Evolutionary conservation across 2,113 vertebrate genomes (phyloP), one percentile per base, ranked within the genome.

Genomic region (Phasianus colchicus): DNA sequence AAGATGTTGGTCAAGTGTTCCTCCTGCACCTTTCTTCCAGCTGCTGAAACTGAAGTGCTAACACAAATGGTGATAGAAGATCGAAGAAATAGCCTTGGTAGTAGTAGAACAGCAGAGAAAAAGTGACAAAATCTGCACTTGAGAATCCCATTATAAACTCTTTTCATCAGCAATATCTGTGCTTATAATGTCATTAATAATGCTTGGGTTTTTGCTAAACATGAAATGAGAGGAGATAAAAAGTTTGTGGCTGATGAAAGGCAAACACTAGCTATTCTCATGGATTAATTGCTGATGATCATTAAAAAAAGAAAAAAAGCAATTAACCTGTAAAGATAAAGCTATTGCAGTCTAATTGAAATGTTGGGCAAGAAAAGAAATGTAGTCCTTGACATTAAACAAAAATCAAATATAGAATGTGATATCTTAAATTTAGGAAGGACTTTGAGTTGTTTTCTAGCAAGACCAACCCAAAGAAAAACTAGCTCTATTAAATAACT

Each of bases 291-390:
- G 38, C 83, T 85, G 40, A 61, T 12, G 19, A 55, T 61, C 43
- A 72, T 69, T 17, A 61, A 85, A 50, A 66, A 40, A 60, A 3
- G 0, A 61, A 85, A 50, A 66, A 40, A 60, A 3, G 0, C 6
- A 86, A 76, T 67, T 61, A n/a, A 84, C 71, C 30, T 71, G 7
- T 29, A 77, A 54, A 32, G 22, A 36, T 52, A 15, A 74, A 43
- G 40, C 43, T 84, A 30, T 89, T 84, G 40, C 45, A 52, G 14
- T 73, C 5, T 40, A 13, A 19, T 50, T 87, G 30, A 91, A 89
- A 43, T 47, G 3, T 4, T 29, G 5, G 6, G 16, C 20, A 0
- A 0, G 14, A 9, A 34, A 34, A 66, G 5, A 36, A 86, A 64
- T 13, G 0, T 17, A 71, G 25, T 50, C 78, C 21, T 57, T 88